phyloP scores from a whole-genome alignment of 2,888 invertebrate genomes.

The Ametastegia equiseti region DNA sequence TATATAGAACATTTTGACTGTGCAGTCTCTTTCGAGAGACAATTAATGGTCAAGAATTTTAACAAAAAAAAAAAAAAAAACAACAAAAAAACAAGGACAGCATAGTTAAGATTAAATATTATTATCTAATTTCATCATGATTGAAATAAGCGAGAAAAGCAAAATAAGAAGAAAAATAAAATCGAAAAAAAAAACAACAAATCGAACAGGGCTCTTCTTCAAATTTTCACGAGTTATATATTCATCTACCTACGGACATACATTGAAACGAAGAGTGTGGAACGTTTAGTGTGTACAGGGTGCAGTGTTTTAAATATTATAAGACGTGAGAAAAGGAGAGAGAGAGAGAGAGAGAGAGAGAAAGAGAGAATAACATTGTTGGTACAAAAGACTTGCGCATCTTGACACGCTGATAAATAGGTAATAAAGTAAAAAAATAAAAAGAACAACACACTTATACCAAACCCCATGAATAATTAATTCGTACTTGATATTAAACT shows the following conservation, averaged over 20 bases:
- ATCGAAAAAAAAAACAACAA: no score
- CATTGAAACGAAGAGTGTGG: constrained; percentile 24
- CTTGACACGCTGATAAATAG: constrained; percentile 16
- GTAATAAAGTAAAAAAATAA: background rate
- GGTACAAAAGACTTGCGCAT: constrained; percentile 25
- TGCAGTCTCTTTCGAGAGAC: no score
- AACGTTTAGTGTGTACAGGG: constrained; percentile 41
- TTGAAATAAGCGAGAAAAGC: no score
- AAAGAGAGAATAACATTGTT: constrained; percentile 50
- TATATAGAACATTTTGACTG: constrained; percentile 46
- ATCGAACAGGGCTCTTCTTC: constrained; percentile 38
- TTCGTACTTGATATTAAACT: constrained; percentile 62
- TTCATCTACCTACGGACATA: constrained; percentile 56
- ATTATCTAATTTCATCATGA: constrained; percentile 36
- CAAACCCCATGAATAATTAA: constrained; percentile 31
- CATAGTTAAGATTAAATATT: constrained; percentile 58
- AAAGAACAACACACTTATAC: background rate
- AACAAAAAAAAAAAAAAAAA: constrained; percentile 50
- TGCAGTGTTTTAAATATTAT: constrained; percentile 54
- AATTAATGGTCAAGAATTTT: constrained; percentile 61
- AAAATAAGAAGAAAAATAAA: no score
- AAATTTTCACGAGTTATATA: no score
- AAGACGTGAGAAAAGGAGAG: constrained; percentile 53
- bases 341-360: constrained; percentile 47
- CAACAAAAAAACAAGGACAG: constrained; percentile 52